Conservation (phyloP, 2,797 vertebrate species). For the Bradypus variegatus region DNA sequence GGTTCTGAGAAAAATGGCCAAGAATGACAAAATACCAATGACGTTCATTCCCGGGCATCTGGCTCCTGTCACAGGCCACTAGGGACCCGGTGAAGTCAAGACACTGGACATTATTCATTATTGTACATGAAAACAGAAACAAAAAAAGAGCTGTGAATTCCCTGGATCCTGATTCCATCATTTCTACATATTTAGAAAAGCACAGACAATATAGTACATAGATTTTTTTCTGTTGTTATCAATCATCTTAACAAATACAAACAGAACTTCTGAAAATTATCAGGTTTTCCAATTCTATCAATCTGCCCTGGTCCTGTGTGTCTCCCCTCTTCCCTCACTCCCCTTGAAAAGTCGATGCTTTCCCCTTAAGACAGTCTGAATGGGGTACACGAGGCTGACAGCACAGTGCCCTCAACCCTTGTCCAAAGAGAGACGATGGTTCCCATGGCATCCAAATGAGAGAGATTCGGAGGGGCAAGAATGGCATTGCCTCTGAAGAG, state of each 20-base stretch:
- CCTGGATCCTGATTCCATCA: neutral
- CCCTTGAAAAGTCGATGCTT: neutral
- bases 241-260: neutral
- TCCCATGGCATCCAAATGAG: neutral
- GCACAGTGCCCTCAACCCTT: neutral
- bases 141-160: neutral
- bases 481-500: neutral
- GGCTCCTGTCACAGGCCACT: neutral
- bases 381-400: neutral
- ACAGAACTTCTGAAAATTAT: constrained; percentile 14
- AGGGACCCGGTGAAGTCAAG: neutral
- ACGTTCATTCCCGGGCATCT: neutral
- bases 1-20: neutral
- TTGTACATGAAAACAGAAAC: neutral
- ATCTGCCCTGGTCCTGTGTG: neutral
- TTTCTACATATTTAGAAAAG: neutral
- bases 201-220: neutral
- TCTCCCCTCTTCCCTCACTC: neutral
- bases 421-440: neutral
- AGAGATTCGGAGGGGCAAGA: neutral
- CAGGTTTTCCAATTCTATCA: neutral
- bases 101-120: neutral
- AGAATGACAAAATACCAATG: neutral
- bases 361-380: neutral
- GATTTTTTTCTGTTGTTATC: neutral